Percentiles rank a stretch among this genome's conserved stretches.
These are phyloP conservation scores for Acrossocheilus fasciatus DNA, from an alignment of 2,797 vertebrate genomes.

Conservation along the genomic window DNA sequence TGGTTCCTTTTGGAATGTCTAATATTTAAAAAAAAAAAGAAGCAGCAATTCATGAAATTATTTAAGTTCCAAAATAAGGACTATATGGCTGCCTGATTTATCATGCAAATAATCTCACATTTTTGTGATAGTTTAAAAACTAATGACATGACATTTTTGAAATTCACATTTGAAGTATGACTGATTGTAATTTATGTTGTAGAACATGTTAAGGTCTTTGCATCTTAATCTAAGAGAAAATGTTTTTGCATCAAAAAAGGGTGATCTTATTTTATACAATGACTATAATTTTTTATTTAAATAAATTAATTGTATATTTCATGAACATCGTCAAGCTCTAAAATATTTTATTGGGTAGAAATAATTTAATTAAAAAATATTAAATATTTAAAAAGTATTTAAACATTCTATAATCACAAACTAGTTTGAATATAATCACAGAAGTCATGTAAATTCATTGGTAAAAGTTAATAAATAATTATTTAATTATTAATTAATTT, in stretches of 20 bases:
- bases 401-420: not conserved
- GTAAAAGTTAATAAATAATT: not conserved
- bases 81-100: not conserved
- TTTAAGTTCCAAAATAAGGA: not conserved
- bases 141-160: not conserved
- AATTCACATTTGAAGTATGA: not conserved
- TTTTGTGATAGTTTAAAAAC: not conserved
- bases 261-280: not conserved
- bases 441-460: not conserved
- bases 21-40: not conserved
- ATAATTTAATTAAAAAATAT: not conserved
- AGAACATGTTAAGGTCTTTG: not conserved
- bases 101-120: not conserved
- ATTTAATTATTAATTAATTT: not conserved
- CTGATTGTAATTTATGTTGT: not conserved
- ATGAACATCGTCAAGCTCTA: not conserved
- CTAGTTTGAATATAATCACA: not conserved
- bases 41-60: not conserved
- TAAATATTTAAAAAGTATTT: not conserved
- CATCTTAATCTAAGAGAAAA: not conserved
- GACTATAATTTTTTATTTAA: not conserved
- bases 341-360: not conserved
- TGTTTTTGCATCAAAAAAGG: too few species aligned
- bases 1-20: not conserved
- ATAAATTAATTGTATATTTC: not conserved